Evolutionary conservation across 2,797 vertebrate genomes (phyloP).

Genomic region (Halcyon badia): DNA sequence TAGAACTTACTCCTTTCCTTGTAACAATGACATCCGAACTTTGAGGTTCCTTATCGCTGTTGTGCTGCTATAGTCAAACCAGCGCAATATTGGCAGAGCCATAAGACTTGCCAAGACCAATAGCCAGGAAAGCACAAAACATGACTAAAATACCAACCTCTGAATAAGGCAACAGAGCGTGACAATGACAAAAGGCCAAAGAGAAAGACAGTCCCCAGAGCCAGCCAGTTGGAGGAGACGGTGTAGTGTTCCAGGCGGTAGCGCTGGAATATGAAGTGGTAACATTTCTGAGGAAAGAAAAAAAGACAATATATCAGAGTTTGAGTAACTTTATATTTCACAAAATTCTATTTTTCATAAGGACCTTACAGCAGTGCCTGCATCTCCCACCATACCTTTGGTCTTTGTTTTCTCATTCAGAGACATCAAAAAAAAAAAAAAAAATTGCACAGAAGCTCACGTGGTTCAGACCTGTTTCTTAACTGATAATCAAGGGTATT

Average conservation of each 20-base stretch:
- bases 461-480: not conserved
- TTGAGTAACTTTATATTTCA: too few relatives aligned
- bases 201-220: constrained; percentile 87
- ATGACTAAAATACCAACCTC: constrained; percentile 82
- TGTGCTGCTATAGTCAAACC: not conserved
- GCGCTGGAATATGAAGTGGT: constrained; percentile 97
- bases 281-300: constrained; percentile 90
- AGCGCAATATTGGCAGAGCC: not conserved
- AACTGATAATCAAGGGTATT: not conserved
- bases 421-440: not conserved
- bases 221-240: constrained; percentile 95
- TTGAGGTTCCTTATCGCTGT: fast-evolving
- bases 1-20: not conserved
- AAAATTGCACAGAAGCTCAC: not conserved
- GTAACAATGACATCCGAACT: not conserved
- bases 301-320: not conserved
- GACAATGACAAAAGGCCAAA: constrained; percentile 92
- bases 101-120: not conserved
- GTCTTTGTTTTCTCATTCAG: not conserved
- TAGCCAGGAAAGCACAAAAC: not conserved
- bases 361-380: not conserved
- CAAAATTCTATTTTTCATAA: not conserved
- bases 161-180: constrained; percentile 94
- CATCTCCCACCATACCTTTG: not conserved
- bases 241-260: constrained; percentile 97